Evolutionary conservation across 1,140 invertebrate genomes (phyloP), one percentile per base, ranked within the genome.

Genomic region (Hylaeus anthracinus): DNA sequence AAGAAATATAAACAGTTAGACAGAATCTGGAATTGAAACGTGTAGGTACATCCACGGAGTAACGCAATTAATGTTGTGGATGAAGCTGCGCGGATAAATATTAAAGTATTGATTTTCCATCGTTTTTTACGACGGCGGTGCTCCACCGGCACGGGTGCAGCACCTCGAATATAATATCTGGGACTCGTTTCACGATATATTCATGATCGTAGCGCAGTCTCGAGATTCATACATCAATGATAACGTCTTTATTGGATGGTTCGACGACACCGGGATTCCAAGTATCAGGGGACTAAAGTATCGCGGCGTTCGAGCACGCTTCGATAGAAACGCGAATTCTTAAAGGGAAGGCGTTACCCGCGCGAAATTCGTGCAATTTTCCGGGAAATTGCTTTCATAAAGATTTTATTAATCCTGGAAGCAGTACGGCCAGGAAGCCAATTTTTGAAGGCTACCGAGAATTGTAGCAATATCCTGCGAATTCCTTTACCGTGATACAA

Each of bases 251-350:
- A 79, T 72, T 48, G 41, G 51, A 39, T 48, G n/a, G 70, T 14
- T 56, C 60, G 45, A 14, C 76, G 41, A 72, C 41, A 64, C n/a
- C 53, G 65, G 10, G 55, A 77, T 75, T 75, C 14, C 51, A 12
- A 15, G 37, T 53, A 71, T 77, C 66, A 5, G 43, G 8, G 56
- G 56, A 86, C 79, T 79, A 86, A 86, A 86, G 64, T 79, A 64
- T 78, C 60, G 43, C n/a, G 37, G 3, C 55, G 48, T 69, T 75
- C 84, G 81, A 76, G 72, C 26, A 14, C 41, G 39, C 15, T 63
- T 56, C 51, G 43, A 79, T 74, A 37, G 39, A 60, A 70, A 14
- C 2, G 66, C 45, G 43, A 53, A 43, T 61, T 58, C 66, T 69
- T 37, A n/a, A 39, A 15, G 37, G 26, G 4, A 39, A 51, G 4